Evolutionary conservation across 2,888 invertebrate genomes (phyloP).

Genomic region (Drosophila subsilvestris): DNA sequence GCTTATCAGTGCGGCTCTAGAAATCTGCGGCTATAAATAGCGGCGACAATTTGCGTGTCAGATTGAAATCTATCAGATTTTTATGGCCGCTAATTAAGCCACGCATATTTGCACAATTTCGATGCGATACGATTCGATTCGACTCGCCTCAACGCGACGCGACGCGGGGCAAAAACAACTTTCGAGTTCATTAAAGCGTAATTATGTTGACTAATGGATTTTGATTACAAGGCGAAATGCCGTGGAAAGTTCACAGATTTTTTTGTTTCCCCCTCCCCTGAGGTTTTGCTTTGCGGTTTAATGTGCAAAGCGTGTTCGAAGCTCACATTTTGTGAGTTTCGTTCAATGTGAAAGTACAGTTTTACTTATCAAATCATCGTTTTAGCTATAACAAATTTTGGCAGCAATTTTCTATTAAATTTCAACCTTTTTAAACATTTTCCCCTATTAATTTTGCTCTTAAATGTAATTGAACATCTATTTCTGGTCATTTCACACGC

Average conservation of each 20-base stretch:
- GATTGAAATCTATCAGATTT: slow-evolving; percentile 45
- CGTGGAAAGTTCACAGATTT: slow-evolving; percentile 55
- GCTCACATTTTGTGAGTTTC: background rate
- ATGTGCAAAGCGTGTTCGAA: slow-evolving; percentile 58
- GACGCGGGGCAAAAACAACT: slow-evolving; percentile 31
- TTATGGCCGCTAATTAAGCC: slow-evolving; percentile 47
- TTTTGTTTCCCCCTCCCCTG: background rate
- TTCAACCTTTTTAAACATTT: background rate
- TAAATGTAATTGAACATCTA: slow-evolving; percentile 27
- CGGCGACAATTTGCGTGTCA: slow-evolving; percentile 2
- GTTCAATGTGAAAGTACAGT: slow-evolving; percentile 30
- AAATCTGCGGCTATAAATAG: slow-evolving; percentile 19
- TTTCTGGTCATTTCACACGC: slow-evolving; percentile 68
- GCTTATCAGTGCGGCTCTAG: slow-evolving; percentile 16
- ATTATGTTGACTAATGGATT: slow-evolving; percentile 66
- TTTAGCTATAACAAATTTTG: too few species aligned
- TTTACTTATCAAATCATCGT: background rate
- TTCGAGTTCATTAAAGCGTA: slow-evolving; percentile 48
- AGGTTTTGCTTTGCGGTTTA: slow-evolving; percentile 28
- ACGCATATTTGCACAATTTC: slow-evolving; percentile 38
- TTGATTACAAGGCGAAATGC: slow-evolving; percentile 45
- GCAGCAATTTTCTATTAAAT: background rate
- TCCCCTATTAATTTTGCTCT: slow-evolving; percentile 15
- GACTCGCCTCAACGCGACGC: slow-evolving; percentile 10
- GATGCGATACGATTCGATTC: slow-evolving; percentile 16